These are phyloP conservation scores for Dryadula phaetusa DNA, from an alignment of 2,888 invertebrate genomes.

Conservation along the genomic window DNA sequence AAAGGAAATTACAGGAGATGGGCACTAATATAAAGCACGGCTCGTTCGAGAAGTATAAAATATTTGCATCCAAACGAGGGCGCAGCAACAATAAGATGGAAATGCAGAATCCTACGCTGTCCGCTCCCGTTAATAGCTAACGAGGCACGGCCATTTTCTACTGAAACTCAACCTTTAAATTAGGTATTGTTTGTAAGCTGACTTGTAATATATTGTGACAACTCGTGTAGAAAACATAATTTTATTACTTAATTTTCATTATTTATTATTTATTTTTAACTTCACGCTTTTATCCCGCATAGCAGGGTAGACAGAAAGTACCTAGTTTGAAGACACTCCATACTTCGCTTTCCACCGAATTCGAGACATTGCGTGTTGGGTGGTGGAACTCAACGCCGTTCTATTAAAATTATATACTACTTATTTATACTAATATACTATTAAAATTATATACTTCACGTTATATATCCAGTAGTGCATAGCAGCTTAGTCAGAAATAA, in stretches of 20 bases:
- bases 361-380: too few species aligned
- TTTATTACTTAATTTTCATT: neutral
- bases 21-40: slow-evolving; percentile 6
- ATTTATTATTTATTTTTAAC: too few species aligned
- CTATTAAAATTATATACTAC: too few species aligned
- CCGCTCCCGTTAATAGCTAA: slow-evolving; percentile 34
- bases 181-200: neutral
- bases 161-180: slow-evolving; percentile 17
- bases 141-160: neutral
- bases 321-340: too few species aligned
- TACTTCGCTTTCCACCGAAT: too few species aligned
- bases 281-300: too few species aligned
- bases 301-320: too few species aligned
- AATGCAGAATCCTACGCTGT: slow-evolving; percentile 62
- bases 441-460: too few species aligned
- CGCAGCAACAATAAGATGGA: slow-evolving; percentile 74
- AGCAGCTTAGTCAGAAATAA: too few species aligned
- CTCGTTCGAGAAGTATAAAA: slow-evolving; percentile 13
- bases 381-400: too few species aligned
- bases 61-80: slow-evolving; percentile 80
- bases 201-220: neutral
- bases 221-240: neutral
- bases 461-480: too few species aligned
- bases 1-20: slow-evolving; percentile 12
- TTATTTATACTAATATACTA: too few species aligned